These are phyloP conservation scores for Agraylea sexmaculata DNA, from an alignment of 1,140 invertebrate species.

Conservation along the genomic window DNA sequence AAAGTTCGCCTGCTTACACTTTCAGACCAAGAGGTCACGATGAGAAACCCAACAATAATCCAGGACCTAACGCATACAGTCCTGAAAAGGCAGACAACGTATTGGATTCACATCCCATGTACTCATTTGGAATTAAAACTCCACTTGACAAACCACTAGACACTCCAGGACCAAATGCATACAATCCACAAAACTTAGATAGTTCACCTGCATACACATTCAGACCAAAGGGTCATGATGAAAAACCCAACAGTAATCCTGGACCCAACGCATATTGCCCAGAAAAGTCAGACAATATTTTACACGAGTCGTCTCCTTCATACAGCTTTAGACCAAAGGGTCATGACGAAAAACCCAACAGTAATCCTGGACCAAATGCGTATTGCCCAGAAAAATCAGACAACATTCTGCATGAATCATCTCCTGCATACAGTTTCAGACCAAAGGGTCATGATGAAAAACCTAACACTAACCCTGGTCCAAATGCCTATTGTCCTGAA, in stretches of 20 bases:
- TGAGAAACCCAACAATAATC: conserved; percentile 36
- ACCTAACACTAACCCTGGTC: conserved; percentile 33
- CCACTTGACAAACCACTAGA: conserved; percentile 15
- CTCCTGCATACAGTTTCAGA: conserved; percentile 48
- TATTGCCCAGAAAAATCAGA: conserved; percentile 63
- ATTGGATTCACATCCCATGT: conserved; percentile 37
- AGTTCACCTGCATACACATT: conserved; percentile 48
- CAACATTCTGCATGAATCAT: conserved; percentile 34
- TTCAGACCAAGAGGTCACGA: conserved; percentile 46
- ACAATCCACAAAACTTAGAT: conserved; percentile 53
- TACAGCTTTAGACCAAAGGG: conserved; percentile 33
- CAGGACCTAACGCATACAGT: conserved; percentile 22
- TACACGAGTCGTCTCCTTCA: conserved; percentile 32
- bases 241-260: conserved; percentile 32
- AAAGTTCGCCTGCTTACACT: conserved; percentile 44
- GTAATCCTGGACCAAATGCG: conserved; percentile 64
- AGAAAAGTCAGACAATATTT: conserved; percentile 28
- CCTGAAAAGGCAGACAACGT: conserved; percentile 29
- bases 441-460: conserved; percentile 41
- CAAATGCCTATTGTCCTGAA: conserved; percentile 40
- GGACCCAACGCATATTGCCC: conserved; percentile 19
- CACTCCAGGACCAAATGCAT: conserved; percentile 48
- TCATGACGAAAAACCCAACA: conserved; percentile 48
- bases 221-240: conserved; percentile 40
- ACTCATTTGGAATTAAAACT: conserved; percentile 39